Conservation (phyloP, 2,113 vertebrate genomes). For the Catharus fuscescens region DNA sequence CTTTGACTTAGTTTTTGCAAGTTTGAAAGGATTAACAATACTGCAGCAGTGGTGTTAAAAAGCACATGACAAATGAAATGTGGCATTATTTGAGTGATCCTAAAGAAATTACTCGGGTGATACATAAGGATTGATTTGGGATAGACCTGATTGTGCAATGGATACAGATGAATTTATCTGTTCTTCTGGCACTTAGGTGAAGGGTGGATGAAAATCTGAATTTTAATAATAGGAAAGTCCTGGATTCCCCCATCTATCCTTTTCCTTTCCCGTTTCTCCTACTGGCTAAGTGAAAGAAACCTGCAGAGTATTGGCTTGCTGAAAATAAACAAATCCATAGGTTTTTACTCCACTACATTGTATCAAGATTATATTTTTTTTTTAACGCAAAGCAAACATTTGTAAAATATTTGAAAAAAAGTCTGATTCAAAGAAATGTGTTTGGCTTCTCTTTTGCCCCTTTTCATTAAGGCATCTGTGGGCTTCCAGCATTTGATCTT, state of each 20-base stretch:
- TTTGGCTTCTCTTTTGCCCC: not conserved
- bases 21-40: constrained; percentile 32
- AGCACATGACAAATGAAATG: not conserved
- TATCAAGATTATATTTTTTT: not conserved
- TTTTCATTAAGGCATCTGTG: constrained; percentile 4
- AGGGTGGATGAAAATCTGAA: not conserved
- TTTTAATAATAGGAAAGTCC: not conserved
- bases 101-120: not conserved
- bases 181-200: not conserved
- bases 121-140: not conserved
- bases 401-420: not conserved
- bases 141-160: not conserved
- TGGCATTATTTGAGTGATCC: not conserved
- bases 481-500: constrained; percentile 21
- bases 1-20: not conserved
- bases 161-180: not conserved
- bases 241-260: not conserved
- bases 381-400: not conserved
- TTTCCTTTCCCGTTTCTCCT: not conserved
- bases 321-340: not conserved
- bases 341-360: not conserved
- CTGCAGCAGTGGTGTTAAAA: not conserved
- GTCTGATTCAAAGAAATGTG: not conserved
- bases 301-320: not conserved
- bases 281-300: not conserved